phyloP scores from a whole-genome alignment of 1,140 invertebrate genomes.

The Drosophila sproati region DNA sequence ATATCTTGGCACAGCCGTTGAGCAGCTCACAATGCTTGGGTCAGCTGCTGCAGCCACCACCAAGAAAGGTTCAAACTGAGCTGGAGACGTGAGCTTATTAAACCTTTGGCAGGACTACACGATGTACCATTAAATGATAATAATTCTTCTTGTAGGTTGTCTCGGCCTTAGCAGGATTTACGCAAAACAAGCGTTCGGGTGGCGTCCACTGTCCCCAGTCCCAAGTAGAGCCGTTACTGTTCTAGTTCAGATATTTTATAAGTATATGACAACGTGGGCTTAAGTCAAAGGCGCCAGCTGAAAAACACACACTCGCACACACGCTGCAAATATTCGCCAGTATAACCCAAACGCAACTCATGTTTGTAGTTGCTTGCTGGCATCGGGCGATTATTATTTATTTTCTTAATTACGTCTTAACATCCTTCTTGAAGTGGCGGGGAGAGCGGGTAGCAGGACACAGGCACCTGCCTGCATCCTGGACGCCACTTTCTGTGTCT shows the following conservation, averaged over 20 bases:
- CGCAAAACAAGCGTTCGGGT: conserved; percentile 21
- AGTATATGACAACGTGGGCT: conserved; percentile 74
- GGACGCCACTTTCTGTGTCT: conserved; percentile 32
- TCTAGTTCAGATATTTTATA: conserved; percentile 65
- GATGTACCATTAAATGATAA: conserved; percentile 58
- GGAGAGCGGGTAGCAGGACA: background rate
- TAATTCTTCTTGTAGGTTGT: conserved; percentile 50
- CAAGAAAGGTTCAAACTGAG: conserved; percentile 7
- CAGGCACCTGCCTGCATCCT: conserved; percentile 32
- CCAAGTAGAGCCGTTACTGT: conserved; percentile 18
- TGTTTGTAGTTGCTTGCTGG: conserved; percentile 27
- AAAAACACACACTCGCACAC: conserved; percentile 29
- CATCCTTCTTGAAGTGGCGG: conserved; percentile 62
- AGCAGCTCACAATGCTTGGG: background rate
- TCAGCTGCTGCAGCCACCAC: conserved; percentile 8
- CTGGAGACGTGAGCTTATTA: conserved; percentile 40
- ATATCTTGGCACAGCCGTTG: conserved; percentile 5
- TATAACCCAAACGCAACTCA: conserved; percentile 13
- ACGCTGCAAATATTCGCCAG: background rate
- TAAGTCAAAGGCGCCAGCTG: conserved; percentile 62
- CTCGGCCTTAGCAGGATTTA: conserved; percentile 35
- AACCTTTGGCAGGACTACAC: conserved; percentile 32
- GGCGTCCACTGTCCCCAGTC: conserved; percentile 2
- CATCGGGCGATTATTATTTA: conserved; percentile 83
- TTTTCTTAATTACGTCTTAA: conserved; percentile 84